Percentiles rank a stretch among this genome's conserved stretches.
Conservation (phyloP, 2,888 invertebrate genomes). For the Cheilosia soror region DNA sequence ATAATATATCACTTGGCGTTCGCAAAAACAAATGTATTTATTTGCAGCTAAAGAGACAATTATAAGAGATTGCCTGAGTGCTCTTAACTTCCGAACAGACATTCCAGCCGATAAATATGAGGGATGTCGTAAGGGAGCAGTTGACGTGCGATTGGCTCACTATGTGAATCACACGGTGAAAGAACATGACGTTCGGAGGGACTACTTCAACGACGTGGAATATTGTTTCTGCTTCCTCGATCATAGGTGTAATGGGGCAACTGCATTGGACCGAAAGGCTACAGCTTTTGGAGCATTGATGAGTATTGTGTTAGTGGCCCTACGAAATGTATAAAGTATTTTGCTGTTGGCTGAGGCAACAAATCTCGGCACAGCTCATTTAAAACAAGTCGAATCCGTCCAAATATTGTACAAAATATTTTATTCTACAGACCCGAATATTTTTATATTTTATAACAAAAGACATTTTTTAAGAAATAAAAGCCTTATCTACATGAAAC, state of each 20-base stretch:
- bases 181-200: slow-evolving; percentile 92
- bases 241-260: slow-evolving; percentile 90
- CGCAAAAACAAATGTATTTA: slow-evolving; percentile 73
- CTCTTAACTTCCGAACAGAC: slow-evolving; percentile 91
- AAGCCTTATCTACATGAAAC: slow-evolving; percentile 23
- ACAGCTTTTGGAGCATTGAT: slow-evolving; percentile 25
- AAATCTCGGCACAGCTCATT: not conserved
- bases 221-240: slow-evolving; percentile 97
- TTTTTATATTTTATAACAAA: slow-evolving; percentile 40
- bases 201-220: slow-evolving; percentile 91
- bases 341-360: too few species aligned
- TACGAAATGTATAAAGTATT: slow-evolving; percentile 16
- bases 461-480: slow-evolving; percentile 53
- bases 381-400: slow-evolving; percentile 75
- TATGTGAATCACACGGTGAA: slow-evolving; percentile 94
- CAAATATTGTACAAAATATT: slow-evolving; percentile 76
- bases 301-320: not conserved
- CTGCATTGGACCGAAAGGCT: slow-evolving; percentile 20
- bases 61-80: slow-evolving; percentile 93
- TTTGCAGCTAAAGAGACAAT: slow-evolving; percentile 89
- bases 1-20: not conserved
- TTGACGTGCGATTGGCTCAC: slow-evolving; percentile 91
- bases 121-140: slow-evolving; percentile 92
- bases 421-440: slow-evolving; percentile 18
- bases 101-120: slow-evolving; percentile 96